Conservation (phyloP, 2,113 vertebrate species). For the Crotalus tigris region DNA sequence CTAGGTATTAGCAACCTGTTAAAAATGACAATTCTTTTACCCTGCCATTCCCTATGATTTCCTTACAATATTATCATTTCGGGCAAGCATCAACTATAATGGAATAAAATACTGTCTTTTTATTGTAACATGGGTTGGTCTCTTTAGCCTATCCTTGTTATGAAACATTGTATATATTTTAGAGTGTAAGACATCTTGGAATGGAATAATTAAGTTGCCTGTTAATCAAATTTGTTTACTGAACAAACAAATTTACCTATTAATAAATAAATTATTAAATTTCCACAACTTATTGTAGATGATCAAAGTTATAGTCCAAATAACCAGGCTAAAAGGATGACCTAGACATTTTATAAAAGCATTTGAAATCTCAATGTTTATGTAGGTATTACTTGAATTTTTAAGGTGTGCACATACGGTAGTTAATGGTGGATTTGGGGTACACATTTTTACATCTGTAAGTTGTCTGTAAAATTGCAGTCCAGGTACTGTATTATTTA, state of each 20-base stretch:
- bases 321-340: neutral
- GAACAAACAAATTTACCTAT: neutral
- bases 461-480: neutral
- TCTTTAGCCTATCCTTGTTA: neutral
- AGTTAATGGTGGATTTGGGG: neutral
- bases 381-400: neutral
- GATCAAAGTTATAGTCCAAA: neutral
- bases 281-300: neutral
- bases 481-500: neutral
- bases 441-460: neutral
- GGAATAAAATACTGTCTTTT: neutral
- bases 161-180: neutral
- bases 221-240: neutral
- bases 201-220: neutral
- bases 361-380: neutral
- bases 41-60: neutral
- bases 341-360: neutral
- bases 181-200: neutral
- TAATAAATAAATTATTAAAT: neutral
- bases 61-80: neutral
- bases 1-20: neutral
- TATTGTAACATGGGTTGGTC: neutral
- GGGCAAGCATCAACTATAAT: neutral
- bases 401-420: neutral
- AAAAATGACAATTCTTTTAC: neutral